Conservation (phyloP, 2,797 vertebrate species). For the Sebastes steindachneri region DNA sequence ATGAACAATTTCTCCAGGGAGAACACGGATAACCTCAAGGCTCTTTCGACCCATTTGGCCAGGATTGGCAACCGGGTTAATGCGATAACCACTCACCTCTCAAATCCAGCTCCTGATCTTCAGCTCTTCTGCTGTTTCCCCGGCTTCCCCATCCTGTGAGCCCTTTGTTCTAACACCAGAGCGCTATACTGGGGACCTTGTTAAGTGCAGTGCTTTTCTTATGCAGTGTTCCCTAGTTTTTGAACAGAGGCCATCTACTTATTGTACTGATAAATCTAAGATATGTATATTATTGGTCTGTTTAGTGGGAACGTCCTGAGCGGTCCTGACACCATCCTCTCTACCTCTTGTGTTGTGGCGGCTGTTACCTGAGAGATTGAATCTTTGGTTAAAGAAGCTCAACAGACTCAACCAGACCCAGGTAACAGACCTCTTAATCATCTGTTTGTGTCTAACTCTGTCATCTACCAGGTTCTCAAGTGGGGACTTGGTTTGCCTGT, state of each 20-base stretch:
- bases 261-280: not conserved
- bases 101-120: not conserved
- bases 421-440: too few relatives aligned
- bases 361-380: too few relatives aligned
- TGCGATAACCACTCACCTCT: not conserved
- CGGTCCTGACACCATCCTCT: too few relatives aligned
- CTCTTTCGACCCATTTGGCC: not conserved
- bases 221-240: not conserved
- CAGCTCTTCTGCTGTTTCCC: not conserved
- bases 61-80: not conserved
- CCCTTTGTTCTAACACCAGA: not conserved
- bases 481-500: too few relatives aligned
- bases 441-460: too few relatives aligned
- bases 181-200: not conserved
- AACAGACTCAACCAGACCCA: too few relatives aligned
- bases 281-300: not conserved
- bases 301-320: not conserved
- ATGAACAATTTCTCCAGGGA: not conserved
- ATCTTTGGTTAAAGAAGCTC: too few relatives aligned
- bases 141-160: not conserved
- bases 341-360: too few relatives aligned
- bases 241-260: not conserved
- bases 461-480: too few relatives aligned
- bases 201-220: not conserved
- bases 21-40: not conserved